Base-by-base conservation (phyloP, 2,888 invertebrate genomes). In the Pyrrhia umbra region DNA sequence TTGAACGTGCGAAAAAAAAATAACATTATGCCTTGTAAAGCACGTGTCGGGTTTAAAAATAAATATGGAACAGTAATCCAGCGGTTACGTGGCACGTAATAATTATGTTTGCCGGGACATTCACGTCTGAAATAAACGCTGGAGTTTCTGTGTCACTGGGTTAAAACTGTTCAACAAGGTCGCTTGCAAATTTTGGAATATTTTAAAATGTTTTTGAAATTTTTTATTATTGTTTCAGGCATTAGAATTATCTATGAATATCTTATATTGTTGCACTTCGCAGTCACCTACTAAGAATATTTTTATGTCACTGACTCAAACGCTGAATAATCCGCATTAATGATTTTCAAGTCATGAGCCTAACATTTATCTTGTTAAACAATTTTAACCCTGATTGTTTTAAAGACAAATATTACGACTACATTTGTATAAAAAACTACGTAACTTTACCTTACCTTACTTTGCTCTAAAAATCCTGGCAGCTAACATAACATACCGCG, bases 121-220 rank as follows among this genome's bases (percentile, higher is more conserved):
- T 68, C 68, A 21, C 63, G 68, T 73, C 76, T 75, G 70, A 85
- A 87, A 85, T 84, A 84, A 79, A 69, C 79, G 62, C 63, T 63
- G 58, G 75, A 74, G 74, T 74, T 67, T 84, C 80, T 86, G 82
- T 86, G 85, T 88, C 73, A 79, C 73, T 57, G 63, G 77, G 87
- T 85, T 85, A 82, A 78, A 79, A 84, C 69, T 76, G 39, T 73
- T 75, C 51, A 66, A 60, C 85, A 88, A 89, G 88, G 88, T 77
- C 84, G 69, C 51, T 27, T 30, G 57, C 51, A 13, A 77, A 66
- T 65, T 68, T 74, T 60, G 49, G 6, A 5, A 25, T 46, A 20
- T 50, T 50, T 6, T 56, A n/a, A 34, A 4, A 4, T 23, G 8
- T 52, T 70, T 45, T 30, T 15, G 20, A 21, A 16, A 18, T 58